Conservation (phyloP, 2,888 invertebrate species). For the Drosophila lutescens region DNA sequence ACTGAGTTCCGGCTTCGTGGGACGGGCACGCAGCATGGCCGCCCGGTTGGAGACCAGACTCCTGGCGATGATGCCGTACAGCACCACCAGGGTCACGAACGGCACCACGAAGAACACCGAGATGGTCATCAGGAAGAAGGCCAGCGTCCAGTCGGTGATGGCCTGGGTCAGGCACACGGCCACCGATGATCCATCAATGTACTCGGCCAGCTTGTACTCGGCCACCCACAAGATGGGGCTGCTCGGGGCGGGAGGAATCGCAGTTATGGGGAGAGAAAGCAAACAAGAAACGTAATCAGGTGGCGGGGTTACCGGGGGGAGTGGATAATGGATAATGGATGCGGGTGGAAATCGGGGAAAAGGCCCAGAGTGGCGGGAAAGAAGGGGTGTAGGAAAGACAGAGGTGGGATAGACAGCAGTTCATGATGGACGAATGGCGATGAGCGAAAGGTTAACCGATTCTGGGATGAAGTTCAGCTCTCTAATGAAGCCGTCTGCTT, state of each 20-base stretch:
- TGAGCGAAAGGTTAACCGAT: slow-evolving; percentile 13
- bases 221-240: slow-evolving; percentile 92
- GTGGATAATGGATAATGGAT: slow-evolving; percentile 22
- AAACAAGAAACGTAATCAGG: slow-evolving; percentile 60
- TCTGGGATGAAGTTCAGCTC: slow-evolving; percentile 4
- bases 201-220: slow-evolving; percentile 88
- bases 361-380: slow-evolving; percentile 15
- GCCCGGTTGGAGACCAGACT: slow-evolving; percentile 89
- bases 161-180: slow-evolving; percentile 92
- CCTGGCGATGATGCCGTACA: slow-evolving; percentile 93
- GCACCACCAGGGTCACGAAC: slow-evolving; percentile 90
- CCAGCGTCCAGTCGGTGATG: slow-evolving; percentile 90
- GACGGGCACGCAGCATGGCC: slow-evolving; percentile 87
- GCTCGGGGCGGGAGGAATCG: slow-evolving; percentile 79
- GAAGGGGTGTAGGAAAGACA: background rate
- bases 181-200: slow-evolving; percentile 89
- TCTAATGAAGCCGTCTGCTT: slow-evolving; percentile 7
- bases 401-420: slow-evolving; percentile 4
- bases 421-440: slow-evolving; percentile 20
- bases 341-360: slow-evolving; percentile 12
- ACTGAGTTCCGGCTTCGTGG: slow-evolving; percentile 90
- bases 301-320: slow-evolving; percentile 35
- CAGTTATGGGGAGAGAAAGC: slow-evolving; percentile 43
- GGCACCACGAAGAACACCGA: slow-evolving; percentile 93
- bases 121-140: slow-evolving; percentile 92